A percentile compares a stretch with the other conserved stretches of the same genome.
phyloP scores from a whole-genome alignment of 2,113 vertebrate species.

The Pantherophis guttatus region DNA sequence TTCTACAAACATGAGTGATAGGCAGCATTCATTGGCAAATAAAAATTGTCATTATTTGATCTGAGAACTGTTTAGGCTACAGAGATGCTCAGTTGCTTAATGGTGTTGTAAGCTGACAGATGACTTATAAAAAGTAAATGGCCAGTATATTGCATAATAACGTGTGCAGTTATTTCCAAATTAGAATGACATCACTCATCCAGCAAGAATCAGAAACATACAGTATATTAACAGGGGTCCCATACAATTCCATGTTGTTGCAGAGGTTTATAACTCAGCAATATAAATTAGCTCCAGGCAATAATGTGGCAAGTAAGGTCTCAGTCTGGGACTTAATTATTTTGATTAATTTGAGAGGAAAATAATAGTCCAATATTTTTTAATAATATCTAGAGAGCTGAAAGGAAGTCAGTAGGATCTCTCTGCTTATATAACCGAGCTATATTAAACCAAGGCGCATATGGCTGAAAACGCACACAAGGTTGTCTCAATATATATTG shows the following conservation, averaged over 20 bases:
- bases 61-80: slow-evolving; percentile 12
- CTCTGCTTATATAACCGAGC: slow-evolving; percentile 26
- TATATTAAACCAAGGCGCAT: neutral
- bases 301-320: slow-evolving; percentile 19
- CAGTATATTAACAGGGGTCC: neutral
- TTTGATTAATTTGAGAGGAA: slow-evolving; percentile 37
- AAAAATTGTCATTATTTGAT: slow-evolving; percentile 20
- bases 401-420: slow-evolving; percentile 15
- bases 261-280: neutral
- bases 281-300: slow-evolving; percentile 13
- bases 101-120: slow-evolving; percentile 24
- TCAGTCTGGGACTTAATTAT: slow-evolving; percentile 33
- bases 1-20: neutral
- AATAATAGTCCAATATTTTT: slow-evolving; percentile 41
- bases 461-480: neutral
- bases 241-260: slow-evolving; percentile 19
- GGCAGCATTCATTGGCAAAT: slow-evolving; percentile 8
- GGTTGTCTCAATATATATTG: neutral
- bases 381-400: slow-evolving; percentile 13
- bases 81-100: slow-evolving; percentile 22
- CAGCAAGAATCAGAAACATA: neutral
- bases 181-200: slow-evolving; percentile 22
- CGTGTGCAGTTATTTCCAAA: slow-evolving; percentile 17
- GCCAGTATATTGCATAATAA: slow-evolving; percentile 17
- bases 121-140: slow-evolving; percentile 24